Base-by-base conservation (phyloP, 2,888 invertebrate genomes). In the Linnaemya tessellans region DNA sequence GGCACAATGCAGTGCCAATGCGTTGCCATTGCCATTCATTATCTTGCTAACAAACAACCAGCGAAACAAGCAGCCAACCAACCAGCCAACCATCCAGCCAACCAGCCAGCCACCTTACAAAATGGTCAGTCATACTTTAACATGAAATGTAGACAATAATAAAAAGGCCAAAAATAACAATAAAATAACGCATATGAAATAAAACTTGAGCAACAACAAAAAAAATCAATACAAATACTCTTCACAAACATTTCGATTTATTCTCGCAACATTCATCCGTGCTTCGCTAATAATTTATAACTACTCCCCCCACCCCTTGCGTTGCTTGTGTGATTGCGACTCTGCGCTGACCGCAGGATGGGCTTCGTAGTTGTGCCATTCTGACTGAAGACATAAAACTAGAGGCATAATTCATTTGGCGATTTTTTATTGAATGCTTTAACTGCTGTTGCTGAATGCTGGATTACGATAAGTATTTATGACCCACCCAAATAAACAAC, bases 381-480 rank as follows among this genome's bases (percentile, higher is more conserved):
- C 74, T 87, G 78, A 85, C 74, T 87, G 78, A 85, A 88, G 88
- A 88, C 88, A 67, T 67, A 89, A 90, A 87, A 89, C 90, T 91
- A 85, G 88, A 88, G 89, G 86, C 88, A 89, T 89, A 88, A 89
- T 88, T 89, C 89, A 89, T 89, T 87, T 87, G 87, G 90, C 91
- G 90, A 91, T 91, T 92, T 91, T 90, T 91, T 92, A 89, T 88
- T 89, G 88, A 87, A 87, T 82, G 82, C 70, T 68, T 81, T 70
- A 77, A 78, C 77, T 83, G 77, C 65, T 51, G 58, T 71, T 78
- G 65, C 64, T 78, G 77, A 82, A 77, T 73, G 71, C 41, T 78
- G 82, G 65, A 71, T 71, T 65, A 77, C 49, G 70, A 77, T 56
- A 64, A 82, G 58, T 70, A 82, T 77, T 64, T 77, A 77, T 71